Evolutionary conservation across 2,888 invertebrate species (phyloP).

Genomic region (Poecilus cupreus): DNA sequence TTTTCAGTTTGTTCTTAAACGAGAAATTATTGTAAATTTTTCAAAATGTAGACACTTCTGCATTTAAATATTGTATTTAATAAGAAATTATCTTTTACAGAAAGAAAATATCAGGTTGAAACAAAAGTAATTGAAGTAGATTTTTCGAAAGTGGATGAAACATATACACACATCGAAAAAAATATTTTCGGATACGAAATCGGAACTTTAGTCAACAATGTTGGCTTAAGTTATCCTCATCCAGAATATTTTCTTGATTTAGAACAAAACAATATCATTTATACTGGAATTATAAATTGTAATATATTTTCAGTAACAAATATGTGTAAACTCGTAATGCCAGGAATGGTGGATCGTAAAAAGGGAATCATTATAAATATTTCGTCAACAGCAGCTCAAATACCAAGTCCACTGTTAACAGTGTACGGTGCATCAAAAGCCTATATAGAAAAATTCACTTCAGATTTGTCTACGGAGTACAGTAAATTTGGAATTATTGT

Average conservation of each 20-base stretch:
- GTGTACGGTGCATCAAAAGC: constrained; percentile 94
- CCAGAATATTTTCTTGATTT: constrained; percentile 87
- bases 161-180: constrained; percentile 83
- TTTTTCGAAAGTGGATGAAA: constrained; percentile 81
- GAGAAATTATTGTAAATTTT: too few relatives aligned
- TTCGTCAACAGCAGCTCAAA: constrained; percentile 87
- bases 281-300: constrained; percentile 82
- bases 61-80: not conserved
- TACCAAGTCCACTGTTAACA: constrained; percentile 88
- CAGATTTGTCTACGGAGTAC: constrained; percentile 86
- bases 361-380: constrained; percentile 93
- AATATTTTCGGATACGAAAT: constrained; percentile 85
- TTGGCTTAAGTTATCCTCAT: constrained; percentile 89
- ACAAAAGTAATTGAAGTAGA: constrained; percentile 88
- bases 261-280: constrained; percentile 74
- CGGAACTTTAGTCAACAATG: constrained; percentile 93
- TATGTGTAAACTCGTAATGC: constrained; percentile 90
- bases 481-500: constrained; percentile 82
- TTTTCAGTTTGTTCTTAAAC: too few relatives aligned
- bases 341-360: constrained; percentile 87
- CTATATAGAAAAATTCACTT: constrained; percentile 87
- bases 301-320: constrained; percentile 87
- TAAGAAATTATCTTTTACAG: constrained; percentile 71
- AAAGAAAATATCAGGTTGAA: constrained; percentile 80
- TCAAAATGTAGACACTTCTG: too few relatives aligned